phyloP scores from a whole-genome alignment of 2,888 invertebrate genomes.

The Eupeodes latifasciatus region DNA sequence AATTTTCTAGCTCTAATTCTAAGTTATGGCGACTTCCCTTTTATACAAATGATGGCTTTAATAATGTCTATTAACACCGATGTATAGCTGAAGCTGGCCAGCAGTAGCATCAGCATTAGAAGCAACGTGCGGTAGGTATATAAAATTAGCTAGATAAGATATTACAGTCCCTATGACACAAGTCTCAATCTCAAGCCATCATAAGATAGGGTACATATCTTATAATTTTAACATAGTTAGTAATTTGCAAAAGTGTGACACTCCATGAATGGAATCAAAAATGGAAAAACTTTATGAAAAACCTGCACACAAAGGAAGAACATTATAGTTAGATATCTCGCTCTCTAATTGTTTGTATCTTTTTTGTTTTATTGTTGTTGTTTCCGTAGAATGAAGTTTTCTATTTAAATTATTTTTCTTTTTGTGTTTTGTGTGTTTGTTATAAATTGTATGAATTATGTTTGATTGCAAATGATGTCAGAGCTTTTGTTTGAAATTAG shows the following conservation, averaged over 20 bases:
- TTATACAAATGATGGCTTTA: slow-evolving; percentile 54
- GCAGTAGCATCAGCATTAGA: slow-evolving; percentile 2
- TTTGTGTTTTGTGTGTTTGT: slow-evolving; percentile 9
- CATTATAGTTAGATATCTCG: not conserved
- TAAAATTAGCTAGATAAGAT: not conserved
- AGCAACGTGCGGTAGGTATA: not conserved
- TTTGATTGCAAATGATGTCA: slow-evolving; percentile 74
- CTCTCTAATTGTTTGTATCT: slow-evolving; percentile 38
- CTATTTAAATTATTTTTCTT: slow-evolving; percentile 36
- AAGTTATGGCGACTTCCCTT: slow-evolving; percentile 72
- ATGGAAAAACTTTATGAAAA: not conserved
- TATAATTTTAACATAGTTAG: not conserved
- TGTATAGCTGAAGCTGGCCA: not conserved
- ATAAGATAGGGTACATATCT: not conserved
- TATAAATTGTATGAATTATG: slow-evolving; percentile 63
- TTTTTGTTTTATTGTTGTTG: slow-evolving; percentile 15
- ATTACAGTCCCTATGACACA: slow-evolving; percentile 16
- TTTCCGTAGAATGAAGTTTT: slow-evolving; percentile 22
- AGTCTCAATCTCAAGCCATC: not conserved
- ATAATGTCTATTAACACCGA: slow-evolving; percentile 56
- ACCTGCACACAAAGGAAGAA: slow-evolving; percentile 5
- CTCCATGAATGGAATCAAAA: not conserved
- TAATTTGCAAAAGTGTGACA: slow-evolving; percentile 32
- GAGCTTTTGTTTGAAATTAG: slow-evolving; percentile 61
- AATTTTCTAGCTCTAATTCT: slow-evolving; percentile 67